Percentiles rank a stretch among this genome's conserved stretches.
These are phyloP conservation scores for Otus sunia DNA, from an alignment of 2,113 vertebrate genomes.

Conservation along the genomic window DNA sequence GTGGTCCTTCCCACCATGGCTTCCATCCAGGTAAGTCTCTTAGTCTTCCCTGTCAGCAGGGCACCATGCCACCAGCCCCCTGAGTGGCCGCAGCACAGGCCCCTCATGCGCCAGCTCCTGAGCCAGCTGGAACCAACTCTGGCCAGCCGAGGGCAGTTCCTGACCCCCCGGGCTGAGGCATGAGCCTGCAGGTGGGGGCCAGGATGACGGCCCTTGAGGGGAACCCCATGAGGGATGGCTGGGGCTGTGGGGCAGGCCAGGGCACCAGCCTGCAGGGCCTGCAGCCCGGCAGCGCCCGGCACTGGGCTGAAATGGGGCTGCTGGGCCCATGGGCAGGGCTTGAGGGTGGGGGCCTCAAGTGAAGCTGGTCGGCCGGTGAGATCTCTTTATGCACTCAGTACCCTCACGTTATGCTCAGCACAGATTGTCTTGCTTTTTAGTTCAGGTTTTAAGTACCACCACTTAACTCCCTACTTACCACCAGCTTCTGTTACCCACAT, in stretches of 20 bases:
- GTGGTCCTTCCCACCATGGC: background rate
- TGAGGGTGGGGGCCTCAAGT: background rate
- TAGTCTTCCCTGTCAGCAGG: background rate
- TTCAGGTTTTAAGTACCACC: background rate
- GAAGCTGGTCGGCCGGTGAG: background rate
- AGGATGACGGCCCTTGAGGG: too few species aligned
- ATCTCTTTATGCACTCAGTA: too few species aligned
- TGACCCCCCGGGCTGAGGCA: fast-evolving
- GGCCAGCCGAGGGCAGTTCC: background rate
- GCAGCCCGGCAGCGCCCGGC: too few species aligned
- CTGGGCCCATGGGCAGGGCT: fast-evolving
- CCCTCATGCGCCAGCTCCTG: too few species aligned
- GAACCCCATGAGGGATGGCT: too few species aligned
- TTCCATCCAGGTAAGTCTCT: background rate
- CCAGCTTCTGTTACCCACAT: fast-evolving
- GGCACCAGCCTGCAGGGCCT: background rate
- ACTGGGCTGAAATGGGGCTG: background rate
- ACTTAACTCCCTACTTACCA: background rate
- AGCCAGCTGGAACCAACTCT: background rate
- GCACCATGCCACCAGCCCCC: too few species aligned
- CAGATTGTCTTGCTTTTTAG: background rate
- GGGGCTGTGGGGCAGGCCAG: background rate
- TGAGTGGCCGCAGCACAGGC: fast-evolving
- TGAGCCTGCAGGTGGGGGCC: background rate
- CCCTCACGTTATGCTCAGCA: too few species aligned